Evolutionary conservation across 2,888 invertebrate genomes (phyloP).

Genomic region (Dexiosoma caninum): DNA sequence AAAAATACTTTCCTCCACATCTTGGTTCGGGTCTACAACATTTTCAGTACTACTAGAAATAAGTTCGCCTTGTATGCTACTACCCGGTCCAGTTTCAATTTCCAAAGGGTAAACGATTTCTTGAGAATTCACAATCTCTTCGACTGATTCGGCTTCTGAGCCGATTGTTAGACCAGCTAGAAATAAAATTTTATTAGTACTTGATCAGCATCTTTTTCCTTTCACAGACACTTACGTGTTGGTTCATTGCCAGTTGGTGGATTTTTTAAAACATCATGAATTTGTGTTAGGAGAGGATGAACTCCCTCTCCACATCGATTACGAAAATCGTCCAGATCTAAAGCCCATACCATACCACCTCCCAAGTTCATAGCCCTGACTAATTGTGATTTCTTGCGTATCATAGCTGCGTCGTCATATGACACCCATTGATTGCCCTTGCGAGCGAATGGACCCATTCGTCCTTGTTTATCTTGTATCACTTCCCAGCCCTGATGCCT

Average conservation of each 20-base stretch:
- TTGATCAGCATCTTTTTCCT: not conserved
- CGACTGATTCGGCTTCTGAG: conserved; percentile 66
- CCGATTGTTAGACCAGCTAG: conserved; percentile 67
- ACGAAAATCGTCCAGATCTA: conserved; percentile 92
- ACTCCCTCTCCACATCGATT: conserved; percentile 88
- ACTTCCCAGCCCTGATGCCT: conserved; percentile 88
- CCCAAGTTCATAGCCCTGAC: conserved; percentile 87
- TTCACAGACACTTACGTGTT: conserved; percentile 68
- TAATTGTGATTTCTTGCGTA: conserved; percentile 87
- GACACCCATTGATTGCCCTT: conserved; percentile 95
- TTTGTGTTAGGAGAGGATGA: conserved; percentile 88
- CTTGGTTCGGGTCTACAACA: conserved; percentile 69
- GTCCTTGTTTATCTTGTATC: conserved; percentile 85
- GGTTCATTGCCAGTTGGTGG: conserved; percentile 71
- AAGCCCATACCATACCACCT: conserved; percentile 94
- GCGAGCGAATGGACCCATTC: conserved; percentile 93
- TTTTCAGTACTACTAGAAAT: conserved; percentile 55
- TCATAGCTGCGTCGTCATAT: conserved; percentile 89
- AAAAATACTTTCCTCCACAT: conserved; percentile 69
- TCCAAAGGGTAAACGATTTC: conserved; percentile 68
- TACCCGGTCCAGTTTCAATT: conserved; percentile 65
- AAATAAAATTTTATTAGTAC: not conserved
- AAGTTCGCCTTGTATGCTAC: conserved; percentile 8
- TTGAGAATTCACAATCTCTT: conserved; percentile 67
- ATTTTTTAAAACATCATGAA: conserved; percentile 84